Base-by-base conservation (phyloP, 2,113 vertebrate genomes). In the Myotis yumanensis region DNA sequence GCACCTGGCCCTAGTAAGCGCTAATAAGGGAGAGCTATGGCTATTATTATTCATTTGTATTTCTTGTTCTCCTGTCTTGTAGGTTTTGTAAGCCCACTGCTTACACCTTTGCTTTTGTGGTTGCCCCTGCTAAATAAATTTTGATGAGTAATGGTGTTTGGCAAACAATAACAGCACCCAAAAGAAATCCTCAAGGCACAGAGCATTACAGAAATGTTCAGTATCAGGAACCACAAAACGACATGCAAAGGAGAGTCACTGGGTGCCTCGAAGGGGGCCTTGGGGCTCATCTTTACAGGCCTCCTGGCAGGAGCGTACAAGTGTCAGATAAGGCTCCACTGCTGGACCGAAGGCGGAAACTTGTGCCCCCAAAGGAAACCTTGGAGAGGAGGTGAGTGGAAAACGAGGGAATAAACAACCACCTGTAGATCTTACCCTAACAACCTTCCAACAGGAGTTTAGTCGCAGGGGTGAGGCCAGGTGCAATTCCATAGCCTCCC, bases 31-130 rank as follows among this genome's bases (percentile, higher is more conserved):
- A 32, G 59, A 54, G 62, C 46, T 64, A 43, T 11, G 48, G 18
- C 22, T 68, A 18, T 12, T 37, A n/a, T 68, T 18, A 52, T 32
- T 43, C 73, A 30, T 81, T 43, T 84, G 28, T 23, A 16, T 81
- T 80, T 90, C 76, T 80, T 52, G 18, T 46, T 90, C 79, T 90
- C 35, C 35, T 46, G 18, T 48, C 52, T 83, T 48, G 25, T 11
- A 80, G 77, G 64, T 48, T 92, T 85, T 79, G 62, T n/a, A 48
- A 88, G 64, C 18, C 16, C 35, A 54, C 62, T 43, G 48, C 71
- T 86, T 48, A 86, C 11, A 32, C 30, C 59, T 92, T 82, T 87
- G 76, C 25, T 69, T 93, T 81, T 37, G 81, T 48, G 82, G 52
- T 59, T 88, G 32, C 12, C 32, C 18, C 30, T 79, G 54, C 10